Base-by-base conservation (phyloP, 1,140 invertebrate species). In the Drosophila paulistorum region DNA sequence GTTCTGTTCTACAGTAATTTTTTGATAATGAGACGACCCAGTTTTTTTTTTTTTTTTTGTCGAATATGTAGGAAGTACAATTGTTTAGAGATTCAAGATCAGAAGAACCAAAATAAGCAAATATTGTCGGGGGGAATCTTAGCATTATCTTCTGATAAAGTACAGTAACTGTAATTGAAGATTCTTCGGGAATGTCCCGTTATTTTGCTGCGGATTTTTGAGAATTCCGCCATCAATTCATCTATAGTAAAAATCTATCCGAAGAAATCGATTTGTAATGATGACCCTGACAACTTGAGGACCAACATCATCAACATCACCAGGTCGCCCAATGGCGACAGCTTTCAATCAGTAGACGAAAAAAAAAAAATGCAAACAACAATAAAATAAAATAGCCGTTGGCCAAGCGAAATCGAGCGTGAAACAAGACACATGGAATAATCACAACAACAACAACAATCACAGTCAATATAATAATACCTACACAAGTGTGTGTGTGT, bases 381-480 rank as follows among this genome's bases (percentile, higher is more conserved):
- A 59, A 74, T 54, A 68, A 71, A 51, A 54, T 26, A 20, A 45
- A 55, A 42, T 58, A 75, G 71, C 72, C 48, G 71, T 72, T 73
- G 57, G 62, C 51, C 39, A 69, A 55, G 64, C 72, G 70, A 81
- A 81, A 85, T 81, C 67, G 64, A 81, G 81, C 77, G 77, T 85
- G 65, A 84, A 85, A 81, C 79, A 78, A 71, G 51, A 78, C 75
- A 68, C 65, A 74, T 84, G 78, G 65, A 86, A 71, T 66, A 73
- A 42, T 41, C 37, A 51, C 45, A 51, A 39, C 13, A 37, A 37
- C 35, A 51, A 39, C 11, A 37, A 37, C 9, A 37, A 37, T 10
- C 35, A 51, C 45, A 51, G 14, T 51, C 45, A 51, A 51, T 68
- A 68, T 64, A 75, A 83, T 55, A 65, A 60, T 48, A 48, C 65